These are phyloP conservation scores for Grallaria varia DNA, from an alignment of 2,113 vertebrate genomes.

Conservation along the genomic window DNA sequence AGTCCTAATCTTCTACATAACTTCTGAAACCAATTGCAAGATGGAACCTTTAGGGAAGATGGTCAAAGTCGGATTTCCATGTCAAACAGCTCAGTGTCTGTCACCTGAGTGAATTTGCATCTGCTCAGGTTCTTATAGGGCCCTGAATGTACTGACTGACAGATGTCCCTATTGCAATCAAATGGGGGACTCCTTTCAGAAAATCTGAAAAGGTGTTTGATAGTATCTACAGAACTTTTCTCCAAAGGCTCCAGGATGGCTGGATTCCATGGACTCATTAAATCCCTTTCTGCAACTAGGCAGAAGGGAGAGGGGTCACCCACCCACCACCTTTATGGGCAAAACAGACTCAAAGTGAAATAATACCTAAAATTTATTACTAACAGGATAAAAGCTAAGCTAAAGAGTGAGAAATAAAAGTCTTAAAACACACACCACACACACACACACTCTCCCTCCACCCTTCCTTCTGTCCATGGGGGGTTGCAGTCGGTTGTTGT, in stretches of 20 bases:
- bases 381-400: too few species aligned
- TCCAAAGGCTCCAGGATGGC: not conserved
- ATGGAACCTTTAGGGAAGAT: not conserved
- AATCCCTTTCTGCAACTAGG: too few species aligned
- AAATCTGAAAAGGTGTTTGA: not conserved
- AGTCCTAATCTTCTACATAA: not conserved
- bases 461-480: too few species aligned
- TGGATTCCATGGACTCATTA: too few species aligned
- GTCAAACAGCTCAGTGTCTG: not conserved
- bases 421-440: too few species aligned
- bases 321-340: too few species aligned
- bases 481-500: too few species aligned
- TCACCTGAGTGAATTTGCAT: not conserved
- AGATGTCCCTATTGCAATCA: not conserved
- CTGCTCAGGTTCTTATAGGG: not conserved
- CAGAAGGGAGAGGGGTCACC: too few species aligned
- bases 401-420: too few species aligned
- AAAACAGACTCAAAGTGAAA: too few species aligned
- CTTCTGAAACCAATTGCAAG: not conserved
- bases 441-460: too few species aligned
- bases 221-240: not conserved
- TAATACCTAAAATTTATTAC: too few species aligned
- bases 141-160: not conserved
- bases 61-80: not conserved
- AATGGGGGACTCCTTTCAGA: not conserved